phyloP scores from a whole-genome alignment of 2,888 invertebrate genomes.

The Cartodere bifasciata region DNA sequence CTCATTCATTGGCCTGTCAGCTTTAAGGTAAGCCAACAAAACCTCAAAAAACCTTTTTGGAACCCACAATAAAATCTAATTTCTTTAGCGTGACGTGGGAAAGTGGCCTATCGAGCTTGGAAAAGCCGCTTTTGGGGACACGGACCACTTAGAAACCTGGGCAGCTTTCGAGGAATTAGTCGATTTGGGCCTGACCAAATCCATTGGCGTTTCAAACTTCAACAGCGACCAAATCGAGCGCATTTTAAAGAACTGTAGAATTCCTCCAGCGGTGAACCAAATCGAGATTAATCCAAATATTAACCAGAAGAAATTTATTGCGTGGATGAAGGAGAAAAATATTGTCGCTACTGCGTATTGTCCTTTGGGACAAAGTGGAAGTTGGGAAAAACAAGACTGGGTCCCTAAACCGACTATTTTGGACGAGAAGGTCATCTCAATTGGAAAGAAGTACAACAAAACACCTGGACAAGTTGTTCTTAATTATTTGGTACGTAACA shows the following conservation, averaged over 20 bases:
- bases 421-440: constrained; percentile 33
- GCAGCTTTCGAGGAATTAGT: constrained; percentile 53
- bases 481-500: constrained; percentile 44
- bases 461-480: constrained; percentile 43
- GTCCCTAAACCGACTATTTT: constrained; percentile 26
- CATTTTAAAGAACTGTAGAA: constrained; percentile 39
- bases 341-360: constrained; percentile 55
- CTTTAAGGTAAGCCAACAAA: constrained; percentile 28
- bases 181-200: constrained; percentile 42
- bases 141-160: constrained; percentile 54
- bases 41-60: too few relatives aligned
- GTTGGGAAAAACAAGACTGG: constrained; percentile 27
- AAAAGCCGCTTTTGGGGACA: constrained; percentile 34
- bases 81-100: too few relatives aligned
- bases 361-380: constrained; percentile 49
- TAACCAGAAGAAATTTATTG: constrained; percentile 47
- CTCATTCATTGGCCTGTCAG: constrained; percentile 33
- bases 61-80: too few relatives aligned
- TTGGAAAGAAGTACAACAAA: constrained; percentile 44
- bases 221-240: constrained; percentile 49
- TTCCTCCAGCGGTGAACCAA: constrained; percentile 44
- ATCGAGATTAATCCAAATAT: constrained; percentile 46
- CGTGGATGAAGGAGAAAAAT: constrained; percentile 46
- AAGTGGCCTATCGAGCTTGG: too few relatives aligned
- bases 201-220: constrained; percentile 64